Evolutionary conservation across 2,888 invertebrate species (phyloP), one percentile per base, ranked within the genome.

Genomic region (Hypercompe scribonia): DNA sequence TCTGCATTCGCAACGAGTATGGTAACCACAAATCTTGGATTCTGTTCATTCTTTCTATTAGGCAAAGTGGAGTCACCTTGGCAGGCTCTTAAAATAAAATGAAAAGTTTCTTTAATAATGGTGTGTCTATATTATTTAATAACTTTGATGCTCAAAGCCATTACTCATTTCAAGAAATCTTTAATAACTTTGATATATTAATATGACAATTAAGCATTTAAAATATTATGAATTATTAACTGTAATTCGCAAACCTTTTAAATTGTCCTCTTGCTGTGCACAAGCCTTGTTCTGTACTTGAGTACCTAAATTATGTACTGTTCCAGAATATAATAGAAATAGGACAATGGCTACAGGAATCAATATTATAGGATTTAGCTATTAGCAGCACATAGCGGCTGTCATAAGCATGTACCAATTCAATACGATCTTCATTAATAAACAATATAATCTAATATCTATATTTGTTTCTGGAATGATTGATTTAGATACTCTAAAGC

Each of bases 231-330:
- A 18, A 46, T 46, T 58, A 28, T 58, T 28, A 4, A 15, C 15
- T 4, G 65, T 28, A 13, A 66, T 24, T 46, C 31, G 3, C 21
- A 5, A 67, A 42, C 21, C 31, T 5, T 24, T 46, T 68, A 54
- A 54, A n/a, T 87, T 89, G 86, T 81, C 86, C 87, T 86, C 86
- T 89, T 84, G 81, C 80, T 76, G 74, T 71, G 71, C 69, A 77
- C 68, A 78, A 71, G 65, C 66, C 75, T 70, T 68, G 66, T 34
- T 34, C 34, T 42, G 72, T 58, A 68, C 68, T 64, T 65, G 71
- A 15, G 34, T 33, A 34, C 58, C 68, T 69, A 72, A 73, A 69
- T 73, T 74, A 68, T 68, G 67, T 61, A 67, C 64, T 64, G 42
- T 70, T 18, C 15, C 5, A 65, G 28, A 68, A 61, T 50, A 72